Conservation (phyloP, 2,797 vertebrate genomes). For the Characodon lateralis region DNA sequence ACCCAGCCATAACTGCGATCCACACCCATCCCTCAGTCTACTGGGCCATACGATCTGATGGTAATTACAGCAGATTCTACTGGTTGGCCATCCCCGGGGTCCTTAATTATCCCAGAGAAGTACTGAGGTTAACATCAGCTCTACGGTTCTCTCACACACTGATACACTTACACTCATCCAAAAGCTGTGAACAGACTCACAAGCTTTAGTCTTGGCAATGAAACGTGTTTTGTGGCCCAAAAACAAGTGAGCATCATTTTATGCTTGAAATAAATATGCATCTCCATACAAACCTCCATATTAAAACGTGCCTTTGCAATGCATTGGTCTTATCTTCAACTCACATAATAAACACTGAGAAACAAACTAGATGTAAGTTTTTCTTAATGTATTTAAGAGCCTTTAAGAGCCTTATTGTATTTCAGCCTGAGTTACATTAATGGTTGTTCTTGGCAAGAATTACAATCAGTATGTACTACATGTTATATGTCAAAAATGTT, state of each 20-base stretch:
- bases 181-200: constrained; percentile 29
- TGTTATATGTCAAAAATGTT: neutral
- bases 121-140: constrained; percentile 50
- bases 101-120: constrained; percentile 70
- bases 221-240: neutral
- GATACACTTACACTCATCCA: neutral
- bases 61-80: constrained; percentile 75
- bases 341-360: neutral
- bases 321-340: neutral
- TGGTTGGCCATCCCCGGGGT: constrained; percentile 54
- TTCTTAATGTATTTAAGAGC: neutral
- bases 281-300: neutral
- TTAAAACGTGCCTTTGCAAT: neutral
- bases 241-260: constrained; percentile 4
- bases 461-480: neutral
- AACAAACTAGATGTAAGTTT: neutral
- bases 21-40: constrained; percentile 53
- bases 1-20: constrained; percentile 65
- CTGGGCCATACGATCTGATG: constrained; percentile 52
- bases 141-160: constrained; percentile 17
- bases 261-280: neutral
- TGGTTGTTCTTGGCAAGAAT: neutral
- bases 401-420: too few species aligned
- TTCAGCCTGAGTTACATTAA: neutral
- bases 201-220: neutral